Evolutionary conservation across 2,113 vertebrate species (phyloP).

Genomic region (Balaenoptera acutorostrata): DNA sequence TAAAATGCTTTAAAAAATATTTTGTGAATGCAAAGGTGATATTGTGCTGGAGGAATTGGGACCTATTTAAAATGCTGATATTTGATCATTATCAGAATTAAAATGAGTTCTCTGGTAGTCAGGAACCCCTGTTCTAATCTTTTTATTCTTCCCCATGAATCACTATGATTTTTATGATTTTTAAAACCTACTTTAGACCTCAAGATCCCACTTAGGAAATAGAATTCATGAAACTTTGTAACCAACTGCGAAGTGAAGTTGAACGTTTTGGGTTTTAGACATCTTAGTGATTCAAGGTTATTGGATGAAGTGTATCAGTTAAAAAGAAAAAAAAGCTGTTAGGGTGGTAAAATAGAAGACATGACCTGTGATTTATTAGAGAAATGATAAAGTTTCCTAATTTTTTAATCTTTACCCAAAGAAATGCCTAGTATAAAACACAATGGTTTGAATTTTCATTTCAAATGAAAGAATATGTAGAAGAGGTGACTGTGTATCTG

Average conservation of each 20-base stretch:
- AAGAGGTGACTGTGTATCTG: not conserved
- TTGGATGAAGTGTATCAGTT: not conserved
- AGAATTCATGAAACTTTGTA: not conserved
- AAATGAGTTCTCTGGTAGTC: not conserved
- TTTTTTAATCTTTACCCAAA: not conserved
- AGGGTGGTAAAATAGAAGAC: not conserved
- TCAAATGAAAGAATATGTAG: not conserved
- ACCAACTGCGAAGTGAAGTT: not conserved
- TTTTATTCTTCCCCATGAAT: not conserved
- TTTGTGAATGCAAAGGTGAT: conserved; percentile 1
- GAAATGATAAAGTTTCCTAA: not conserved
- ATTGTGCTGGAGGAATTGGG: not conserved
- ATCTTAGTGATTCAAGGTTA: not conserved
- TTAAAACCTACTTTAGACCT: not conserved
- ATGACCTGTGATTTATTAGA: not conserved
- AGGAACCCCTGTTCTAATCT: not conserved
- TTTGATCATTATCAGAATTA: not conserved
- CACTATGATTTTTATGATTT: not conserved
- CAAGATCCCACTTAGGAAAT: not conserved
- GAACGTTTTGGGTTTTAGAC: not conserved
- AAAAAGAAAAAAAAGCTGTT: not conserved
- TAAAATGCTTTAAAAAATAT: not conserved
- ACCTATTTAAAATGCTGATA: not conserved
- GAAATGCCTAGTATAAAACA: not conserved
- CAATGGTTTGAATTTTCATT: conserved; percentile 1